Percentiles rank a stretch among this genome's conserved stretches.
Evolutionary conservation across 2,888 invertebrate genomes (phyloP).

Genomic region (Loripinus fragilis): DNA sequence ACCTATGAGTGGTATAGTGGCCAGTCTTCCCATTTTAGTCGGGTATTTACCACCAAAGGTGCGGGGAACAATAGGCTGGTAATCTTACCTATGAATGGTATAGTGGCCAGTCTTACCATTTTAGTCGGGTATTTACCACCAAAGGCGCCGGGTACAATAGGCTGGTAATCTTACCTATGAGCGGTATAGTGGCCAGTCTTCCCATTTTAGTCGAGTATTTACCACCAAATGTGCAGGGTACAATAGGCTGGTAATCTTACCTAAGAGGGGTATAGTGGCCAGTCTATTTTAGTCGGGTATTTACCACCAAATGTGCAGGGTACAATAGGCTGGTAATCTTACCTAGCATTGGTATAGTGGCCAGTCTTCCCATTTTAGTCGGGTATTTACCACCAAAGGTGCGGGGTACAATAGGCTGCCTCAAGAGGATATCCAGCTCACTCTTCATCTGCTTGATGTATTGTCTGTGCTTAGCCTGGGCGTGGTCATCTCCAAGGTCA

Average conservation of each 20-base stretch:
- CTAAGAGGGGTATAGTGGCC: no score
- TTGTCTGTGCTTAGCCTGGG: slow-evolving; percentile 65
- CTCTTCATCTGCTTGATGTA: slow-evolving; percentile 68
- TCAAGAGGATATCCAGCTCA: slow-evolving; percentile 68
- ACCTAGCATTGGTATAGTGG: slow-evolving; percentile 59
- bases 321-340: no score
- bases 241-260: slow-evolving; percentile 62
- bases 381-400: slow-evolving; percentile 78
- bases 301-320: no score
- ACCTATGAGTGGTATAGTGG: slow-evolving; percentile 59
- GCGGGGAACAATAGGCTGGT: slow-evolving; percentile 58
- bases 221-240: slow-evolving; percentile 64
- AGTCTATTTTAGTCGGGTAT: no score
- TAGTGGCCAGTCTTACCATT: no score
- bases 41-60: slow-evolving; percentile 77
- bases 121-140: slow-evolving; percentile 72
- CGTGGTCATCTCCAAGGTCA: slow-evolving; percentile 69
- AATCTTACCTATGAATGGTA: no score
- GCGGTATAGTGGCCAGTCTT: slow-evolving; percentile 64
- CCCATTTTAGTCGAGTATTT: slow-evolving; percentile 81
- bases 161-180: slow-evolving; percentile 63
- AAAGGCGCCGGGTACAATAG: slow-evolving; percentile 56
- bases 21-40: slow-evolving; percentile 78
- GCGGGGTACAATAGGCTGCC: slow-evolving; percentile 58
- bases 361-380: slow-evolving; percentile 77